phyloP scores from a whole-genome alignment of 92 coral and sea anemone genomes.

The Palythoa grandiflora region DNA sequence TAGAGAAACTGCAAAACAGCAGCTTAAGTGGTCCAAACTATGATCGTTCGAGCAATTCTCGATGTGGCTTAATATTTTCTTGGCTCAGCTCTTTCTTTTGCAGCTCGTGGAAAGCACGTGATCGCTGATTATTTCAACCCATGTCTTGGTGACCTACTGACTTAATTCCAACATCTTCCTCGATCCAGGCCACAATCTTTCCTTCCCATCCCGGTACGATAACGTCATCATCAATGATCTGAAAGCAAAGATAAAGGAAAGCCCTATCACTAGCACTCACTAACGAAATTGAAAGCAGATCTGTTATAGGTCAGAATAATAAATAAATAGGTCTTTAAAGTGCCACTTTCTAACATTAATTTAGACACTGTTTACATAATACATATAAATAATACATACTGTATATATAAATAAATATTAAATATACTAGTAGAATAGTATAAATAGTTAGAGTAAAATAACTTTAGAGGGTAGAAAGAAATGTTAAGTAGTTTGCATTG shows the following conservation, averaged over 20 bases:
- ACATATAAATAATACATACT: too few species aligned
- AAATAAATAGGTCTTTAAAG: too few species aligned
- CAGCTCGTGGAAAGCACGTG: not conserved
- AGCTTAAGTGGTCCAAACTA: not conserved
- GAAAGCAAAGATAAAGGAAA: not conserved
- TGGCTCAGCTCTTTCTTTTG: not conserved
- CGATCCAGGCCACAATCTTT: constrained; percentile 98
- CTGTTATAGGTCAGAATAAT: too few species aligned
- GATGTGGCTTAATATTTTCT: not conserved
- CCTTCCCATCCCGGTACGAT: constrained; percentile 99
- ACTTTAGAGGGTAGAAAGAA: too few species aligned
- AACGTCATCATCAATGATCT: constrained; percentile 88
- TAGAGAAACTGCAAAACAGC: not conserved
- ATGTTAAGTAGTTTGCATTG: too few species aligned
- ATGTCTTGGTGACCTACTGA: constrained; percentile 65
- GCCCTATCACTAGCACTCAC: constrained; percentile 1
- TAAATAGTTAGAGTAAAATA: too few species aligned
- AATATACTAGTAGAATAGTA: too few species aligned
- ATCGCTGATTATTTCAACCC: constrained; percentile 3
- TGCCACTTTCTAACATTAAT: too few species aligned
- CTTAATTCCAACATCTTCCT: constrained; percentile 77
- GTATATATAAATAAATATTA: too few species aligned
- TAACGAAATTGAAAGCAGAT: too few species aligned
- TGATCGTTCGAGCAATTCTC: not conserved
- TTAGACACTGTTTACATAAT: too few species aligned